These are phyloP conservation scores for Diadophis punctatus DNA, from an alignment of 2,113 vertebrate species.

Conservation along the genomic window DNA sequence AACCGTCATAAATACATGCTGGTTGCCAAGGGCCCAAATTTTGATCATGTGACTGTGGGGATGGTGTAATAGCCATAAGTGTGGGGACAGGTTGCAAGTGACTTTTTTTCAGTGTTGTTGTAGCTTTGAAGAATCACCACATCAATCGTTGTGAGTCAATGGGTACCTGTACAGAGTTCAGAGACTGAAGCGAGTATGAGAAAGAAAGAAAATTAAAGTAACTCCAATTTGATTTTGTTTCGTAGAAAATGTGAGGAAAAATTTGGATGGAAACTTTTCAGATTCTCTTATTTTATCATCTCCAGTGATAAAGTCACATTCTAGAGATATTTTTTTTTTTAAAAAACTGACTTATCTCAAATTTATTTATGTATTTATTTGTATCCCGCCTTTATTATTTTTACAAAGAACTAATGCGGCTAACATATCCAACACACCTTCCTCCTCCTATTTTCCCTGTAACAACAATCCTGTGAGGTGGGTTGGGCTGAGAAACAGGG, in stretches of 20 bases:
- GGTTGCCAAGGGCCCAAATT: too few species aligned
- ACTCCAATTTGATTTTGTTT: neutral
- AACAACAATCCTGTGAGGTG: neutral
- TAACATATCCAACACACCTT: neutral
- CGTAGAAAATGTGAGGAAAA: neutral
- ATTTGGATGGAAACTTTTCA: neutral
- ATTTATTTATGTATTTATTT: neutral
- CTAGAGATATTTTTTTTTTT: neutral
- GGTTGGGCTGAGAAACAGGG: neutral
- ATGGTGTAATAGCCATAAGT: neutral
- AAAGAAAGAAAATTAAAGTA: neutral
- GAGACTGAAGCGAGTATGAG: neutral
- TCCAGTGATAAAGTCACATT: neutral
- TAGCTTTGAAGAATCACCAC: neutral
- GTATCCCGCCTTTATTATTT: neutral
- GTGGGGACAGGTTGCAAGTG: neutral
- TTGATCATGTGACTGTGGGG: neutral
- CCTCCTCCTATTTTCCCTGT: neutral
- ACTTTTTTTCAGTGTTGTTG: neutral
- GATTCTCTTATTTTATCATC: neutral
- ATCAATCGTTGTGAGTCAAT: neutral
- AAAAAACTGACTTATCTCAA: neutral
- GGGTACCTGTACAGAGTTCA: neutral
- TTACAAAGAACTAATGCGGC: neutral
- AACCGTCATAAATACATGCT: too few species aligned